A percentile compares a stretch with the other conserved stretches of the same genome.
Evolutionary conservation across 2,888 invertebrate genomes (phyloP).

Genomic region (Saturnia japonica): DNA sequence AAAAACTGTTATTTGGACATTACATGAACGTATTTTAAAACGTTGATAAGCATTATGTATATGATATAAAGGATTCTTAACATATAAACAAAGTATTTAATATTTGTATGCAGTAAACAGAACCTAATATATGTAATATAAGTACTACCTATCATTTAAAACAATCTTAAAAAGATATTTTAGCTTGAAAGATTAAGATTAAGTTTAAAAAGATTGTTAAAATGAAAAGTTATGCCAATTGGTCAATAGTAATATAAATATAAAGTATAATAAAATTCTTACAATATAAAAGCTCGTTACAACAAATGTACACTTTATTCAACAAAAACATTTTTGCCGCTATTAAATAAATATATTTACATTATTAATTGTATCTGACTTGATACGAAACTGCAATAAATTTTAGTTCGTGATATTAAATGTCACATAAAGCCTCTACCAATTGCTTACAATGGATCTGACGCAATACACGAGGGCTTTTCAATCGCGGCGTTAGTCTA

Average conservation of each 20-base stretch:
- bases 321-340: background rate
- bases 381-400: slow-evolving; percentile 14
- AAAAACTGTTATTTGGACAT: too few relatives aligned
- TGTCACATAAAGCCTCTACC: slow-evolving; percentile 17
- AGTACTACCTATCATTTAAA: too few relatives aligned
- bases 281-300: background rate
- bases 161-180: too few relatives aligned
- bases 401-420: slow-evolving; percentile 14
- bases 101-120: too few relatives aligned
- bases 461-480: slow-evolving; percentile 14
- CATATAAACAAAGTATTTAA: too few relatives aligned
- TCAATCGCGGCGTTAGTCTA: slow-evolving; percentile 12
- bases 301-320: background rate
- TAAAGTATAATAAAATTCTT: background rate
- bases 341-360: slow-evolving; percentile 9
- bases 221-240: background rate
- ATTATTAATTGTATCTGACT: slow-evolving; percentile 11
- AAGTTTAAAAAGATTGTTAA: background rate
- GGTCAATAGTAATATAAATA: background rate
- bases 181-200: background rate
- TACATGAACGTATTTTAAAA: too few relatives aligned
- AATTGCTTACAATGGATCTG: slow-evolving; percentile 18
- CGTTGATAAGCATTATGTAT: too few relatives aligned
- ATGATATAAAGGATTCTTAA: too few relatives aligned
- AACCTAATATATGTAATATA: too few relatives aligned